Evolutionary conservation across 2,113 vertebrate species (phyloP).

Genomic region (Istiophorus platypterus): DNA sequence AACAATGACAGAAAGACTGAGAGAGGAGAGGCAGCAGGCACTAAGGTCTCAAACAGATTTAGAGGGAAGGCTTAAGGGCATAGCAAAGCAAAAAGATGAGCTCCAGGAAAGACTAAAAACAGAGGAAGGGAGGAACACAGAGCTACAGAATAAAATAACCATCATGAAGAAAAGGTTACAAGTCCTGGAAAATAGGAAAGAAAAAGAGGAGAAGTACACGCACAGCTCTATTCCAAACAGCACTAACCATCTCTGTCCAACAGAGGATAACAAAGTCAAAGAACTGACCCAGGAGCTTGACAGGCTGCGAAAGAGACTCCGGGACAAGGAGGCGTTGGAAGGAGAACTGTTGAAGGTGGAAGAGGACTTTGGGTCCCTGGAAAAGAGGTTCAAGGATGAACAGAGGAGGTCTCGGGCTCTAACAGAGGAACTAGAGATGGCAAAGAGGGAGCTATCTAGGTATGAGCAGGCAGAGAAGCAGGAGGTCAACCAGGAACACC

Average conservation of each 20-base stretch:
- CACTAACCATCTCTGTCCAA: slow-evolving; percentile 82
- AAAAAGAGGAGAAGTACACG: slow-evolving; percentile 89
- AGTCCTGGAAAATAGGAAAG: slow-evolving; percentile 89
- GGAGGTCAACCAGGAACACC: slow-evolving; percentile 91
- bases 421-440: slow-evolving; percentile 88
- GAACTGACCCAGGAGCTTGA: slow-evolving; percentile 95
- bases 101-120: slow-evolving; percentile 89
- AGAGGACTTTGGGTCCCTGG: slow-evolving; percentile 90
- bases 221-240: slow-evolving; percentile 80
- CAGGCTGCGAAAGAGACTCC: slow-evolving; percentile 89
- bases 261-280: slow-evolving; percentile 95
- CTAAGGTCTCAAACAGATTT: slow-evolving; percentile 91
- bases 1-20: slow-evolving; percentile 90
- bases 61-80: slow-evolving; percentile 89
- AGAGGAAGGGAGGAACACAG: slow-evolving; percentile 91
- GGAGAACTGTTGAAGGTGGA: slow-evolving; percentile 92
- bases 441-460: slow-evolving; percentile 90
- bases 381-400: slow-evolving; percentile 88
- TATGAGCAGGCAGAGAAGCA: slow-evolving; percentile 93
- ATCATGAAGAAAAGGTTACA: slow-evolving; percentile 91
- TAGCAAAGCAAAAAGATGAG: slow-evolving; percentile 91
- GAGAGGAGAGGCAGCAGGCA: slow-evolving; percentile 92
- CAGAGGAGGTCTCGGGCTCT: slow-evolving; percentile 87
- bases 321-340: slow-evolving; percentile 93
- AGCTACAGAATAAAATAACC: slow-evolving; percentile 90